These are phyloP conservation scores for Oligia strigilis DNA, from an alignment of 2,888 invertebrate species.

Conservation along the genomic window DNA sequence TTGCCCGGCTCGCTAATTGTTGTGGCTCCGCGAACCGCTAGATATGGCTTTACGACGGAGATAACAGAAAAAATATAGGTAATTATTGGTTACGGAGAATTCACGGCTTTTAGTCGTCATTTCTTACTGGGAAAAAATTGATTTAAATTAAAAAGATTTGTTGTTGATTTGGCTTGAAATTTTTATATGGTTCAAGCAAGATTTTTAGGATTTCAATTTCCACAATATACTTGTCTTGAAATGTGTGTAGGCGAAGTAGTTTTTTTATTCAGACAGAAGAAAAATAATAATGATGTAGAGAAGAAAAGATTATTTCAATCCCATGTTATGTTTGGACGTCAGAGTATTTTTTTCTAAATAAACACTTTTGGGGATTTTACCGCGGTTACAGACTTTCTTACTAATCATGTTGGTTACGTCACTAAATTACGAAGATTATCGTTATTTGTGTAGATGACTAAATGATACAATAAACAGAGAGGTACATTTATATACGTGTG, in stretches of 20 bases:
- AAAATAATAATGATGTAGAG: too few species aligned
- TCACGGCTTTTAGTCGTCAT: slow-evolving; percentile 34
- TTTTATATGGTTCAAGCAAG: not conserved
- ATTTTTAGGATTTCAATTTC: not conserved
- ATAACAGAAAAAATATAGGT: slow-evolving; percentile 35
- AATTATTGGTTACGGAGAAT: slow-evolving; percentile 40
- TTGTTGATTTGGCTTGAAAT: slow-evolving; percentile 13
- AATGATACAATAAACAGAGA: not conserved
- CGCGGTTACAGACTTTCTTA: not conserved
- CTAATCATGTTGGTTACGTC: not conserved
- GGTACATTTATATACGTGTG: not conserved
- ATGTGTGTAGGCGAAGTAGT: not conserved
- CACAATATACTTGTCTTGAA: not conserved
- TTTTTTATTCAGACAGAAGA: too few species aligned
- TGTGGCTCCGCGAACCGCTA: slow-evolving; percentile 43
- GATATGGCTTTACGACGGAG: slow-evolving; percentile 27
- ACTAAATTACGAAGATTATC: not conserved
- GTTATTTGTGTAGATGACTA: not conserved
- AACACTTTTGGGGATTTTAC: not conserved
- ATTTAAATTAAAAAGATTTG: slow-evolving; percentile 8
- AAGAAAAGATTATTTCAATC: too few species aligned
- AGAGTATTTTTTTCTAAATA: not conserved
- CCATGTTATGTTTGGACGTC: too few species aligned
- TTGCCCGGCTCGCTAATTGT: slow-evolving; percentile 73
- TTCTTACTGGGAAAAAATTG: not conserved